Evolutionary conservation across 2,113 vertebrate species (phyloP).

Genomic region (Melospiza georgiana): DNA sequence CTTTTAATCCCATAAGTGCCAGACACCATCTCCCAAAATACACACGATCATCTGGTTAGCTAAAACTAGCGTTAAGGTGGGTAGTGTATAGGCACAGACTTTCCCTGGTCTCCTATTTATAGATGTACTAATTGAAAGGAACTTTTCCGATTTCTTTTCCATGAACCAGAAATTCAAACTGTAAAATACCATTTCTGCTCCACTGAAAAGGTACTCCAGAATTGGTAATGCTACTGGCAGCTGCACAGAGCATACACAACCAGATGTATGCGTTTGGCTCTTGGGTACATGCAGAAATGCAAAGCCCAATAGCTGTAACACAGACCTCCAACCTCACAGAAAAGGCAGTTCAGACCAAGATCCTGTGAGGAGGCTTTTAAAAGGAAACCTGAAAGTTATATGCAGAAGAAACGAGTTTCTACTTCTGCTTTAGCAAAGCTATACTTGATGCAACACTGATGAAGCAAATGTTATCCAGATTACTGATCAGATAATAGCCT

Average conservation of each 20-base stretch:
- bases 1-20: conserved; percentile 12
- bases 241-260: background rate
- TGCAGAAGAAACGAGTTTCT: background rate
- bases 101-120: conserved; percentile 2
- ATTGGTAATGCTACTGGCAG: background rate
- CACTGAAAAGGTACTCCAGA: background rate
- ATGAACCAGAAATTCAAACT: background rate
- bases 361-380: background rate
- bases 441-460: background rate
- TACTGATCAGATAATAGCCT: background rate
- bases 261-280: background rate
- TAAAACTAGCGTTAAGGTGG: conserved; percentile 38
- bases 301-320: background rate
- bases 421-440: background rate
- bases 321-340: background rate
- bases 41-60: conserved; percentile 21
- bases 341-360: background rate
- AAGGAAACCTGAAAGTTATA: background rate
- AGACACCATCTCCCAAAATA: conserved; percentile 53
- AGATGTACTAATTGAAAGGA: background rate
- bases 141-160: background rate
- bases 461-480: background rate
- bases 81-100: conserved; percentile 24
- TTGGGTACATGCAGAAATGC: background rate
- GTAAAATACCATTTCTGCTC: background rate